A percentile compares a stretch with the other conserved stretches of the same genome.
Conservation (phyloP, 2,797 vertebrate species). For the Artibeus jamaicensis region DNA sequence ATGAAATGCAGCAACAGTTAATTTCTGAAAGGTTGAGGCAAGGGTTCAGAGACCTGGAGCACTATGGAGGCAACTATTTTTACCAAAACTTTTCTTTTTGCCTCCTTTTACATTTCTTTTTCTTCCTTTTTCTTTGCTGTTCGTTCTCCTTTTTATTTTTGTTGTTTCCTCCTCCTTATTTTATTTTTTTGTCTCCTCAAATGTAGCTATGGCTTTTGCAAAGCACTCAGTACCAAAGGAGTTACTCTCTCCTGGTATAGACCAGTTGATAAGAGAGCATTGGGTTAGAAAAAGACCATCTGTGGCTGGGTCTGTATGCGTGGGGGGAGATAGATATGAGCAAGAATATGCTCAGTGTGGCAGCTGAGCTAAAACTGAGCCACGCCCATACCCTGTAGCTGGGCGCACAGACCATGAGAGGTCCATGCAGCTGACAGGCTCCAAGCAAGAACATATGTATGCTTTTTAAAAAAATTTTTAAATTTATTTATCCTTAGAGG, state of each 20-base stretch:
- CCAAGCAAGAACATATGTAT: not conserved
- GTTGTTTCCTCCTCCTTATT: not conserved
- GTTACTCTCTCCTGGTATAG: not conserved
- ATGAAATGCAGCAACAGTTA: not conserved
- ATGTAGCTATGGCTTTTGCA: not conserved
- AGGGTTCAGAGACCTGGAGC: constrained; percentile 5
- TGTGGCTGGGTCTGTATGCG: not conserved
- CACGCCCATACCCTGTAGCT: not conserved
- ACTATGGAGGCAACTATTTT: constrained; percentile 1
- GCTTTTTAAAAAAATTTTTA: no score
- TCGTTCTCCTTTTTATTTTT: not conserved
- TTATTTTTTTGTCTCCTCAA: not conserved
- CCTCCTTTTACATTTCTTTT: not conserved
- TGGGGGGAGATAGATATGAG: not conserved
- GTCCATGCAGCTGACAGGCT: not conserved
- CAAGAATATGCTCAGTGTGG: not conserved
- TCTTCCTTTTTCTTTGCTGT: constrained; percentile 24
- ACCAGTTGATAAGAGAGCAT: not conserved
- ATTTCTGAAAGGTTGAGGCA: constrained; percentile 20
- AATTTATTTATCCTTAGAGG: no score
- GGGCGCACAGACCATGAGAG: not conserved
- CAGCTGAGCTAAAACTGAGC: not conserved
- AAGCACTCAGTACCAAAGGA: not conserved
- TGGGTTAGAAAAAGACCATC: not conserved
- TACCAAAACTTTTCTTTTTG: constrained; percentile 1